Base-by-base conservation (phyloP, 2,888 invertebrate species). In the Stenotaenia linearis region DNA sequence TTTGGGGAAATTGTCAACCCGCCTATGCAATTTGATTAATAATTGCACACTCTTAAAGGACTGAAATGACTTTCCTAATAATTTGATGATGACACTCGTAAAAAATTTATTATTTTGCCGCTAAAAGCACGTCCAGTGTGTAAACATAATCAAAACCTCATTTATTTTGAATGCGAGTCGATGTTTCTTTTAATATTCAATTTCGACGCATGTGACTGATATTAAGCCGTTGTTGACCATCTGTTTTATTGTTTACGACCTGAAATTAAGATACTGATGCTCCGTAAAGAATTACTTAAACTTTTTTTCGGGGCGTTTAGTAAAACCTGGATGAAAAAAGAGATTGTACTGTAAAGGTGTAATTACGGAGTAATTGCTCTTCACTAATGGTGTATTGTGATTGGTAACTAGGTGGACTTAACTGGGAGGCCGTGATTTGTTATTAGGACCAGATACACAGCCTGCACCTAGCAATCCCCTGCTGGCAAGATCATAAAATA, bases 401-500 rank as follows among this genome's bases (percentile, higher is more conserved):
- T 69, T 69, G 69, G 69, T 69, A 69, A 69, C 69, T 69, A 69
- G 69, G 15, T 28, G 25, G 69, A 69, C 69, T 69, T 69, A 69
- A 69, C 69, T 69, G 69, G 12, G 9, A 69, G 69, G 25, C 69
- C 25, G 69, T 69, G 69, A 69, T 69, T 69, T 69, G 69, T 69
- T 28, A 69, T 69, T 69, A 69, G 69, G 69, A 69, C 69, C 69
- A 69, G 69, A 69, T 69, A 69, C 69, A 69, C 25, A 69, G 69
- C 25, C 69, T 69, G 69, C 69, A 28, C 28, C 69, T 69, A 28
- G 28, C 25, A 69, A 28, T 69, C 28, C 69, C 69, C 69, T 69
- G 69, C 69, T 69, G 69, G 69, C 69, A n/a, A 69, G 25, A 69
- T 69, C 69, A 69, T 69, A 69, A 69, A 69, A 69, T 69, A 69